These are phyloP conservation scores for Oncorhynchus keta DNA, from an alignment of 2,113 vertebrate genomes.

Conservation along the genomic window DNA sequence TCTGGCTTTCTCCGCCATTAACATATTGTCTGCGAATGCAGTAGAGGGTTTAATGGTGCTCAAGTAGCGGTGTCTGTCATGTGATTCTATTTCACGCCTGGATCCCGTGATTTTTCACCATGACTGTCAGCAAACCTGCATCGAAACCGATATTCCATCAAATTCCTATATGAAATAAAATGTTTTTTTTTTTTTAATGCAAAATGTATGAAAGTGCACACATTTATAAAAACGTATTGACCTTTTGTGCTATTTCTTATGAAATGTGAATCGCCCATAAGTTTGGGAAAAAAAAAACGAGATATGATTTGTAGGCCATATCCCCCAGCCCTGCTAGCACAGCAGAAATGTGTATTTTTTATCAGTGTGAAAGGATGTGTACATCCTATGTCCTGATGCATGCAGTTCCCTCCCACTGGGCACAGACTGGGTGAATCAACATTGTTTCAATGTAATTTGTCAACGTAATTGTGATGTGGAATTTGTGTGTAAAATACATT, in stretches of 20 bases:
- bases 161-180: not conserved
- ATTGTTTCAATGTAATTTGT: too few species aligned
- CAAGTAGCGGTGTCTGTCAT: not conserved
- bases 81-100: not conserved
- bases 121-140: not conserved
- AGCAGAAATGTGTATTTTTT: constrained; percentile 25
- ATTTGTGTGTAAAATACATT: too few species aligned
- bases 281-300: too few species aligned
- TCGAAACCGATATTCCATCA: not conserved
- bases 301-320: too few species aligned
- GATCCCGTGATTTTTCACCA: not conserved
- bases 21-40: not conserved
- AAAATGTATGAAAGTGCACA: not conserved
- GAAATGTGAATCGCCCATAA: constrained; percentile 12
- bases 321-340: constrained; percentile 4
- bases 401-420: not conserved
- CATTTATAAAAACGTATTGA: not conserved
- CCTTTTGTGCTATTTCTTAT: constrained; percentile 12
- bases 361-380: constrained; percentile 31
- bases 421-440: too few species aligned
- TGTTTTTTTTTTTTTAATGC: not conserved
- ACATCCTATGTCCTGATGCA: constrained; percentile 14
- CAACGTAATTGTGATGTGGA: too few species aligned
- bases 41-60: not conserved
- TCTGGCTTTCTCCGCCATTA: not conserved